Percentiles rank a stretch among this genome's conserved stretches.
Evolutionary conservation across 2,113 vertebrate genomes (phyloP).

Genomic region (Oreochromis tanganicae): DNA sequence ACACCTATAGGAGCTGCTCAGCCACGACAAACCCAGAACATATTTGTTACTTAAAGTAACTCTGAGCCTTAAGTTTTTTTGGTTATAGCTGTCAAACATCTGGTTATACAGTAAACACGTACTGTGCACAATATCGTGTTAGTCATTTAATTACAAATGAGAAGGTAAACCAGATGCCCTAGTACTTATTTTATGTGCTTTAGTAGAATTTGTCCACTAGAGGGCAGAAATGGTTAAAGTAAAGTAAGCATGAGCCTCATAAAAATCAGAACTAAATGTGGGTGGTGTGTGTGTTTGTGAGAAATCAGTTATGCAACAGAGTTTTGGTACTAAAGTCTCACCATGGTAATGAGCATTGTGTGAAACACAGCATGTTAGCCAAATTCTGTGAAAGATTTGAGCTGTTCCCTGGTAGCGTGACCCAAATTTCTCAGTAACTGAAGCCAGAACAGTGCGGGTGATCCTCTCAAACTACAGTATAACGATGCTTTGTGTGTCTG

Average conservation of each 20-base stretch:
- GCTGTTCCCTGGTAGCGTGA: not conserved
- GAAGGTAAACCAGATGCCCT: not conserved
- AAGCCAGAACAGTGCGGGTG: not conserved
- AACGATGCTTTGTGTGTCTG: not conserved
- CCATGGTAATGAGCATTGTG: conserved; percentile 15
- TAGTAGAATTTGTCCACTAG: conserved; percentile 8
- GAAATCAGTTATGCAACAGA: conserved; percentile 26
- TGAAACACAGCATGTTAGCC: conserved; percentile 1
- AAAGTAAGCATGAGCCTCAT: not conserved
- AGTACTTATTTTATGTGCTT: not conserved
- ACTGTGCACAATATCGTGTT: not conserved
- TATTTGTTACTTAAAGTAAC: not conserved
- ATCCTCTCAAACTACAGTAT: not conserved
- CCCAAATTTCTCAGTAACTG: not conserved
- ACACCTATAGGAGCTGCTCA: not conserved
- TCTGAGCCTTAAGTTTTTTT: not conserved
- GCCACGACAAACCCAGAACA: not conserved
- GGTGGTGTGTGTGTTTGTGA: not conserved
- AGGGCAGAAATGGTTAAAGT: not conserved
- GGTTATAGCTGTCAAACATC: not conserved
- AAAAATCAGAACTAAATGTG: not conserved
- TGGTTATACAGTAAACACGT: not conserved
- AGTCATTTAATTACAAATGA: not conserved
- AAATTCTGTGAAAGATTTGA: conserved; percentile 26
- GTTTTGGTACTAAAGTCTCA: conserved; percentile 5